A percentile compares a stretch with the other conserved stretches of the same genome.
Evolutionary conservation across 2,113 vertebrate genomes (phyloP).

Genomic region (Apus apus): DNA sequence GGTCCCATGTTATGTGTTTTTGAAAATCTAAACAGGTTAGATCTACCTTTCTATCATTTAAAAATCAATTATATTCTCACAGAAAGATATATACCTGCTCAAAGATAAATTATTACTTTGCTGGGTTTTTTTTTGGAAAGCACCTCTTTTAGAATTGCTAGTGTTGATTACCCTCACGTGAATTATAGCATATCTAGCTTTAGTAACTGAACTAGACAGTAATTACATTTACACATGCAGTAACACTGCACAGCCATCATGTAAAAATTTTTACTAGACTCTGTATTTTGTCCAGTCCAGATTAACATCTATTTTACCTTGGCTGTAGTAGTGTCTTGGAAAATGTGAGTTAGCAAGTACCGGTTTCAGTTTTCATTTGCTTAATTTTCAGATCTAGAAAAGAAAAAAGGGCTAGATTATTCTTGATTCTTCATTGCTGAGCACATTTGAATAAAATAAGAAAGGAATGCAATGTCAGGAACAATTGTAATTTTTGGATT

Average conservation of each 20-base stretch:
- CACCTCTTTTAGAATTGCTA: not conserved
- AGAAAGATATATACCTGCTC: not conserved
- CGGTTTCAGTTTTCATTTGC: not conserved
- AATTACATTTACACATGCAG: not conserved
- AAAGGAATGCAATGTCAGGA: not conserved
- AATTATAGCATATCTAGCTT: not conserved
- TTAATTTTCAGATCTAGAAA: not conserved
- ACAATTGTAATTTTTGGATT: not conserved
- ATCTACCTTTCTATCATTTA: not conserved
- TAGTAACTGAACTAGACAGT: not conserved
- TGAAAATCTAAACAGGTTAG: not conserved
- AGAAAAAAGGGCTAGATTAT: not conserved
- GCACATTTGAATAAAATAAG: not conserved
- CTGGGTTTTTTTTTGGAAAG: not conserved
- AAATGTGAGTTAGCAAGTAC: not conserved
- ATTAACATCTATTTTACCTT: not conserved
- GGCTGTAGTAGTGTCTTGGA: not conserved
- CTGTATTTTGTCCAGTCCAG: not conserved
- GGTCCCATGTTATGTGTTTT: not conserved
- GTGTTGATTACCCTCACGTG: not conserved
- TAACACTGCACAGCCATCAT: not conserved
- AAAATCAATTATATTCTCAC: not conserved
- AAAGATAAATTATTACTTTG: not conserved
- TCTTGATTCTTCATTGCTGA: not conserved
- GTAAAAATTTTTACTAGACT: not conserved